Evolutionary conservation across 2,113 vertebrate species (phyloP).

Genomic region (Chamaetylas fuelleborni): DNA sequence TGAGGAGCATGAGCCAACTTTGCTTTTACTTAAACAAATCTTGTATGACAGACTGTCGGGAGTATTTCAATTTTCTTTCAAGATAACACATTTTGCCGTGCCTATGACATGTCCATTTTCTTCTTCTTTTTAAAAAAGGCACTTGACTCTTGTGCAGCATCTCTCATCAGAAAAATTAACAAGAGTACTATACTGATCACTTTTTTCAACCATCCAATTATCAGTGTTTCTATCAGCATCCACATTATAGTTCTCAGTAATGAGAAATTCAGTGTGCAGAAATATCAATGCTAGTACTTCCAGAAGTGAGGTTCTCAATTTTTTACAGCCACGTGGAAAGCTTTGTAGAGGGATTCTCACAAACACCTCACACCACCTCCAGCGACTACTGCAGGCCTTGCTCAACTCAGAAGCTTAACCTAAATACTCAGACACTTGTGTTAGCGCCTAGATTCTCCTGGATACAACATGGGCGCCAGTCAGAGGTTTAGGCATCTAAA

Average conservation of each 20-base stretch:
- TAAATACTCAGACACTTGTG: not conserved
- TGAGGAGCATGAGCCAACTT: not conserved
- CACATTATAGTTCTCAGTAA: not conserved
- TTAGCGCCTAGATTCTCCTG: not conserved
- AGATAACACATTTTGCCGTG: not conserved
- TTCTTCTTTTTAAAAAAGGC: not conserved
- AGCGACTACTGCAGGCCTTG: accelerated
- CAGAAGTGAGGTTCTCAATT: not conserved
- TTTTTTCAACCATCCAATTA: not conserved
- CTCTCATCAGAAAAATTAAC: not conserved
- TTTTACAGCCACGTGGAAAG: not conserved
- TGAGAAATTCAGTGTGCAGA: not conserved
- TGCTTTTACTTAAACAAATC: slow-evolving; percentile 1
- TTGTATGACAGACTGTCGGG: not conserved
- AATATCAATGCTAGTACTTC: not conserved
- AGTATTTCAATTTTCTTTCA: not conserved
- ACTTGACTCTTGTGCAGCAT: not conserved
- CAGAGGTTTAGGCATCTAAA: not conserved
- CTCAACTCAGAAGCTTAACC: not conserved
- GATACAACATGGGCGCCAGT: not conserved
- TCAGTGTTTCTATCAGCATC: not conserved
- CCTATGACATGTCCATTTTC: not conserved
- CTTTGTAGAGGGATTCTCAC: not conserved
- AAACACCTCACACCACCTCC: not conserved
- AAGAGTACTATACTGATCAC: not conserved